phyloP scores from a whole-genome alignment of 2,113 vertebrate species.

The Gorsachius goisagi region DNA sequence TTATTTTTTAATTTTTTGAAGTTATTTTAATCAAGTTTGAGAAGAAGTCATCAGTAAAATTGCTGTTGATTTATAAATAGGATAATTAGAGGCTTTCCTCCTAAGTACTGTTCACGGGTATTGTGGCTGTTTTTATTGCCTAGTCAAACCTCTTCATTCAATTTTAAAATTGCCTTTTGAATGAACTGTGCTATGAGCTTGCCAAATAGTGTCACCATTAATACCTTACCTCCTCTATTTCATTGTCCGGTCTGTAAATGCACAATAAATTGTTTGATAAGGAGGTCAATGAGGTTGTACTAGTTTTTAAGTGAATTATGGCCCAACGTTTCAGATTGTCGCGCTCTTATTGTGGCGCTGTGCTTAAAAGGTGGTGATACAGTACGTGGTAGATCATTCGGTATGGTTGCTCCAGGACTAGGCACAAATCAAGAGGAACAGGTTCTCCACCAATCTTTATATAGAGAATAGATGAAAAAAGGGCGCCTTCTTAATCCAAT shows the following conservation, averaged over 20 bases:
- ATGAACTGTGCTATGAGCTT: conserved; percentile 83
- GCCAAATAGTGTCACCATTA: conserved; percentile 84
- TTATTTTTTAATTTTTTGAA: conserved; percentile 84
- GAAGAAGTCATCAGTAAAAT: conserved; percentile 92
- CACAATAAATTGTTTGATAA: conserved; percentile 84
- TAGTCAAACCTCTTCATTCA: conserved; percentile 94
- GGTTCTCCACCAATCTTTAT: neutral
- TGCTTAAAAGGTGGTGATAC: conserved; percentile 25
- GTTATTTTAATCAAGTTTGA: conserved; percentile 90
- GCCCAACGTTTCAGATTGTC: conserved; percentile 65
- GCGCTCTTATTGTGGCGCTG: neutral
- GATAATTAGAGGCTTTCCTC: conserved; percentile 89
- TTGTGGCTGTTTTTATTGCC: conserved; percentile 91
- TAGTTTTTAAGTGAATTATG: conserved; percentile 79
- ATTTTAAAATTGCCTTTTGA: conserved; percentile 99
- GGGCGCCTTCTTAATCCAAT: neutral
- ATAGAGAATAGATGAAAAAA: neutral
- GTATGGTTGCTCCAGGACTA: neutral
- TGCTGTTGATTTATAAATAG: conserved; percentile 97
- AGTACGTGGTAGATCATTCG: neutral
- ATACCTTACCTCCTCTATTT: conserved; percentile 84
- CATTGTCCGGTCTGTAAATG: conserved; percentile 78
- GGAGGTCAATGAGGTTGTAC: conserved; percentile 78
- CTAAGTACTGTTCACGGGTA: conserved; percentile 84
- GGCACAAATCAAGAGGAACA: neutral